Conservation (phyloP, 2,797 vertebrate species). For the Okamejei kenojei region DNA sequence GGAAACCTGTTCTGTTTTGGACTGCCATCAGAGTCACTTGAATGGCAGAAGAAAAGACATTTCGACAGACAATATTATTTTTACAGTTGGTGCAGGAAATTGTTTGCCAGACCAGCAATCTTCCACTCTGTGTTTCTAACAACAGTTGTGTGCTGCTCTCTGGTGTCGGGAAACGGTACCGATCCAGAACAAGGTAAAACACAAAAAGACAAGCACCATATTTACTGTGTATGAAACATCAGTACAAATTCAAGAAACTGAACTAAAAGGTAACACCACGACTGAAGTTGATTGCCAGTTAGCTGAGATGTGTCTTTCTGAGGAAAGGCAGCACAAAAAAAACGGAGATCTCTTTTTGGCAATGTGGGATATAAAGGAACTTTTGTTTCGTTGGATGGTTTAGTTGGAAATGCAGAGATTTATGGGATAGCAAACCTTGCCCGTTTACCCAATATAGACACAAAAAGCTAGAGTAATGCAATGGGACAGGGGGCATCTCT, state of each 20-base stretch:
- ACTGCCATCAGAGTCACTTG: neutral
- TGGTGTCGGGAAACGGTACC: neutral
- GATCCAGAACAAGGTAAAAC: neutral
- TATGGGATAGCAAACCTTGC: no score
- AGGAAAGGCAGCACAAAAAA: no score
- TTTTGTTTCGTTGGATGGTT: no score
- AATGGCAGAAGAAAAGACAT: neutral
- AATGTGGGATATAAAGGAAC: no score
- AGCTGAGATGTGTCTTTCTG: neutral
- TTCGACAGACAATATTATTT: neutral
- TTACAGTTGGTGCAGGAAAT: neutral
- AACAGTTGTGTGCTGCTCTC: constrained; percentile 13
- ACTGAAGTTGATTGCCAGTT: neutral
- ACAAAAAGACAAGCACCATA: neutral
- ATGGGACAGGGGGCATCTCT: no score
- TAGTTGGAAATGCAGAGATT: no score
- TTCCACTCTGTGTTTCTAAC: neutral
- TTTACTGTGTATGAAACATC: neutral
- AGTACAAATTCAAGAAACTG: neutral
- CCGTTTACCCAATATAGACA: no score
- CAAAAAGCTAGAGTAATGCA: no score
- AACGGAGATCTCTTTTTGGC: no score
- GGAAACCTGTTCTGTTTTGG: neutral
- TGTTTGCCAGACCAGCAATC: neutral
- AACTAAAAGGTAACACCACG: neutral